phyloP scores from a whole-genome alignment of 2,113 vertebrate species.

The Brevimyrus niger region DNA sequence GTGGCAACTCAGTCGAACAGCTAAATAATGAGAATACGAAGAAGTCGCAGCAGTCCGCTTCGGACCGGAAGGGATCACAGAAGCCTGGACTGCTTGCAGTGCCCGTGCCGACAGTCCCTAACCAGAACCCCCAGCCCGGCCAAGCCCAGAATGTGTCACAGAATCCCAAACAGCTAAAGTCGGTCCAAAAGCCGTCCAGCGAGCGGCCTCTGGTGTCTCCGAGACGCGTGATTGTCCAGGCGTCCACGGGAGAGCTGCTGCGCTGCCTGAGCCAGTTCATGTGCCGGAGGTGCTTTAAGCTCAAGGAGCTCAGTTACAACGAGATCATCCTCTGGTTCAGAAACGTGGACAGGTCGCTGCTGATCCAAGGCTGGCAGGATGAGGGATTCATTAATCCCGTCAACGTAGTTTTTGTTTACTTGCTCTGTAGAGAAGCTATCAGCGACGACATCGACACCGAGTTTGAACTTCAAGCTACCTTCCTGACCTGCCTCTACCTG shows the following conservation, averaged over 20 bases:
- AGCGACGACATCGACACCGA: conserved; percentile 69
- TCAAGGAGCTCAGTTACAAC: conserved; percentile 79
- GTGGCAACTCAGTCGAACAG: conserved; percentile 49
- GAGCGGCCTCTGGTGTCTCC: conserved; percentile 65
- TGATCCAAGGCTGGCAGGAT: conserved; percentile 97
- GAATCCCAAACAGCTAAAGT: conserved; percentile 42
- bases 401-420: conserved; percentile 93
- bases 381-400: conserved; percentile 94
- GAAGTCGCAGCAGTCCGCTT: conserved; percentile 47
- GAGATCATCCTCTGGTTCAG: conserved; percentile 93
- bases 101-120: conserved; percentile 63
- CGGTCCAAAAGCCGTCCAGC: conserved; percentile 58
- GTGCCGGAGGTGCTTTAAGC: conserved; percentile 83
- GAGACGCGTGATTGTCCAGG: conserved; percentile 82
- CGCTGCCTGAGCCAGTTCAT: conserved; percentile 89
- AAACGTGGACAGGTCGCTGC: conserved; percentile 88
- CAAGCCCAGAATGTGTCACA: conserved; percentile 13
- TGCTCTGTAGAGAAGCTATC: conserved; percentile 83
- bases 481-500: conserved; percentile 95
- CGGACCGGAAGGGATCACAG: conserved; percentile 46
- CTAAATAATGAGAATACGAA: conserved; percentile 54
- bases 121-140: conserved; percentile 25
- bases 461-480: conserved; percentile 80
- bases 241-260: conserved; percentile 90
- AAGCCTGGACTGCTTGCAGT: conserved; percentile 66